Percentiles rank a stretch among this genome's conserved stretches.
phyloP scores from a whole-genome alignment of 2,888 invertebrate genomes.

The Coronaproctus castanopsis region DNA sequence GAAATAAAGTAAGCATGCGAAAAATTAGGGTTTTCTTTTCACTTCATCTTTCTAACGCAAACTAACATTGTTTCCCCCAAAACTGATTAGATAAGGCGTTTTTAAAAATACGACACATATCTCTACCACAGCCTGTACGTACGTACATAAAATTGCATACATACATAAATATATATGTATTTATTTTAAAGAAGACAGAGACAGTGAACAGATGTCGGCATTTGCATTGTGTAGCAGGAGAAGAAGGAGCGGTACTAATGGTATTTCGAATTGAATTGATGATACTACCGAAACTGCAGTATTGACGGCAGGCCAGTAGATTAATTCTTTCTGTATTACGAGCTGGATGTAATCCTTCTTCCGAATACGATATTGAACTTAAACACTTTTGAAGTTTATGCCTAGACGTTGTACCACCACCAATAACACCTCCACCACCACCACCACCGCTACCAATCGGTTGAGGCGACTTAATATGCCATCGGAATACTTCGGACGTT shows the following conservation, averaged over 20 bases:
- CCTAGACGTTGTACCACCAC: constrained; percentile 25
- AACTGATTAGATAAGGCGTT: too few relatives aligned
- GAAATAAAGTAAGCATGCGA: too few relatives aligned
- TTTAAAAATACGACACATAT: too few relatives aligned
- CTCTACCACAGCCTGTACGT: too few relatives aligned
- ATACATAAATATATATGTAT: too few relatives aligned
- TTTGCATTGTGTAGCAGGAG: neutral
- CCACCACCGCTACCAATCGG: constrained; percentile 27
- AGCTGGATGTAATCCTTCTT: constrained; percentile 29
- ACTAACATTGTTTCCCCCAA: too few relatives aligned
- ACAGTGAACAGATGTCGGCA: too few relatives aligned
- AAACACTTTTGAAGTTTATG: constrained; percentile 77
- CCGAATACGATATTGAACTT: constrained; percentile 68
- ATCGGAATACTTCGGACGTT: constrained; percentile 7
- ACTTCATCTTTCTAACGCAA: too few relatives aligned
- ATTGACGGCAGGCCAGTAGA: constrained; percentile 69
- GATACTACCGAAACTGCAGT: constrained; percentile 91
- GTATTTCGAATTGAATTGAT: constrained; percentile 31
- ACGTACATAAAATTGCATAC: too few relatives aligned
- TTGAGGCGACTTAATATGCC: constrained; percentile 14
- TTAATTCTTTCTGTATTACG: constrained; percentile 29
- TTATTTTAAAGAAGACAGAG: too few relatives aligned
- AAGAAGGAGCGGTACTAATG: too few relatives aligned
- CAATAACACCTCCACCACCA: constrained; percentile 13
- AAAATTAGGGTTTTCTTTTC: too few relatives aligned